Evolutionary conservation across 2,113 vertebrate species (phyloP).

Genomic region (Melierax canorus): DNA sequence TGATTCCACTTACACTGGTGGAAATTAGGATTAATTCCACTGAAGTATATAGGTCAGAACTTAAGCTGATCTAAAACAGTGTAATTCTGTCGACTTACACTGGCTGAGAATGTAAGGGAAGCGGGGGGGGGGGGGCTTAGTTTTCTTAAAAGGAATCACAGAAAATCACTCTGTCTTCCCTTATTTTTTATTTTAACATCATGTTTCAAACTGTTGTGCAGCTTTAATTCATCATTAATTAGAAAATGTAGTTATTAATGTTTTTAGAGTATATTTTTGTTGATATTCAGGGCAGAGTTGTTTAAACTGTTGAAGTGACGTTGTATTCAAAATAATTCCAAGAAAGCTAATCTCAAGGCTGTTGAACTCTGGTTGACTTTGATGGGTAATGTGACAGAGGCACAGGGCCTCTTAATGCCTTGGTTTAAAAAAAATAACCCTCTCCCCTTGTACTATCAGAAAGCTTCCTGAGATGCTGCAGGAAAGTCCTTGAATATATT

Average conservation of each 20-base stretch:
- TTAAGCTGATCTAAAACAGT: background rate
- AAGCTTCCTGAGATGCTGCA: background rate
- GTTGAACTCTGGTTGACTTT: background rate
- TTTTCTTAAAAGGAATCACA: background rate
- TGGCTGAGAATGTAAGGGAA: background rate
- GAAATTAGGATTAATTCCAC: slow-evolving; percentile 41
- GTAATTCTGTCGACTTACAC: background rate
- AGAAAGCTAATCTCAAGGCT: background rate
- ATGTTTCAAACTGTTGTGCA: background rate
- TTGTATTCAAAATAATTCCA: background rate
- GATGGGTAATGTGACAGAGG: background rate
- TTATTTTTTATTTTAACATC: background rate
- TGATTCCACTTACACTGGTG: slow-evolving; percentile 3
- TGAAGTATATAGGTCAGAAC: slow-evolving; percentile 24
- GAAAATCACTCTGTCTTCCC: background rate
- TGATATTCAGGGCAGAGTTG: background rate
- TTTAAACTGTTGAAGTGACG: background rate
- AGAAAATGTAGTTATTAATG: background rate
- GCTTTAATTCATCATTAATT: background rate
- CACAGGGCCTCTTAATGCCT: background rate
- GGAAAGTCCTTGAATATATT: background rate
- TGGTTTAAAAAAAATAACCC: background rate
- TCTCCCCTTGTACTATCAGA: background rate
- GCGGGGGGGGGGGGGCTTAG: fast-evolving
- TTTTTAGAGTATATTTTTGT: background rate